Percentiles rank a stretch among this genome's conserved stretches.
Evolutionary conservation across 1,140 invertebrate genomes (phyloP).

Genomic region (Drosophila nikananu): DNA sequence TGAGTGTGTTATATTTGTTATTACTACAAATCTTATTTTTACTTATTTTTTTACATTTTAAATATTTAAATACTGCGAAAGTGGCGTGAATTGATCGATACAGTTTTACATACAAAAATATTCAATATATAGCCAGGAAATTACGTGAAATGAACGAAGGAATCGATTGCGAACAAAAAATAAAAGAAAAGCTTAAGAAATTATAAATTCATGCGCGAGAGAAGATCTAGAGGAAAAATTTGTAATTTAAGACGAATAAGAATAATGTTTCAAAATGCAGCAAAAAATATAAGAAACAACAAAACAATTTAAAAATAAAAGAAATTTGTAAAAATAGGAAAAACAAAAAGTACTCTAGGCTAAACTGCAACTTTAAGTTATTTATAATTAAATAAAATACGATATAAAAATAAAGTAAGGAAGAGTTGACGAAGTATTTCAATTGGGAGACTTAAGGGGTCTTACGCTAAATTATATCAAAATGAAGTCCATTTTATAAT

Average conservation of each 20-base stretch:
- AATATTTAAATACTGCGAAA: conserved; percentile 31
- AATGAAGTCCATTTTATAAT: too few relatives aligned
- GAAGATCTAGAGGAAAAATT: conserved; percentile 18
- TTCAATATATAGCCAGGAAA: conserved; percentile 47
- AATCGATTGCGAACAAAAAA: conserved; percentile 62
- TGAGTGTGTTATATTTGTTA: conserved; percentile 58
- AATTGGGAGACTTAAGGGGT: not conserved
- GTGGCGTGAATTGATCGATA: conserved; percentile 33
- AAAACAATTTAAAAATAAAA: conserved; percentile 48
- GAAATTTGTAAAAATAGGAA: conserved; percentile 77
- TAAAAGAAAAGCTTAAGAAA: conserved; percentile 58
- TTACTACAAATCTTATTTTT: conserved; percentile 43
- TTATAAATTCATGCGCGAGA: conserved; percentile 54
- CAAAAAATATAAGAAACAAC: conserved; percentile 40
- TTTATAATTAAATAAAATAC: conserved; percentile 84
- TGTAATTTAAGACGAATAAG: conserved; percentile 61
- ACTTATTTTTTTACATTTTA: conserved; percentile 43
- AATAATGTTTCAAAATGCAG: conserved; percentile 55
- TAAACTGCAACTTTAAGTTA: conserved; percentile 71
- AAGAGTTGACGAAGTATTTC: conserved; percentile 4
- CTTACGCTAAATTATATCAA: too few relatives aligned
- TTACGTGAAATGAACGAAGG: conserved; percentile 10
- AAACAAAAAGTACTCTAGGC: conserved; percentile 56
- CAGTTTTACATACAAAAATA: conserved; percentile 52
- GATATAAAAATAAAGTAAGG: conserved; percentile 67